Evolutionary conservation across 1,140 invertebrate species (phyloP).

Genomic region (Propsilocerus akamusi): DNA sequence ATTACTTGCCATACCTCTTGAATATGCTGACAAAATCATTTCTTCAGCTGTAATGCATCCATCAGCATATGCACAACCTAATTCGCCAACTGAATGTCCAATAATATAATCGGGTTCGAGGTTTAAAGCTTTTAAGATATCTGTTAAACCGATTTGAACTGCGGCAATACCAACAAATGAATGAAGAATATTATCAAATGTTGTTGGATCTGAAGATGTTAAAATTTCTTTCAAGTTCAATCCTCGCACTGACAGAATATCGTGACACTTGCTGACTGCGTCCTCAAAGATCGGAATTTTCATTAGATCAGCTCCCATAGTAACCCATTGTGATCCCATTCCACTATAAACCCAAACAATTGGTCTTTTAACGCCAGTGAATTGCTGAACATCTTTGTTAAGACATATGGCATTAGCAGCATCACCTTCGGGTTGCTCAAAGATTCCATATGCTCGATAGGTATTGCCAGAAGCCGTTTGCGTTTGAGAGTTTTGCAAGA

Average conservation of each 20-base stretch:
- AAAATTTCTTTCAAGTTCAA: conserved; percentile 66
- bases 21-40: conserved; percentile 68
- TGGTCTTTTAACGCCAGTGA: conserved; percentile 38
- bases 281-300: conserved; percentile 48
- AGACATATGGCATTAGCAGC: conserved; percentile 23
- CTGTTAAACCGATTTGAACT: conserved; percentile 71
- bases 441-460: conserved; percentile 34
- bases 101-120: conserved; percentile 71
- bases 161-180: conserved; percentile 87
- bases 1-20: conserved; percentile 62
- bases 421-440: conserved; percentile 27
- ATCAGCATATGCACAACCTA: conserved; percentile 79
- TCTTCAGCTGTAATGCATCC: conserved; percentile 67
- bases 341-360: conserved; percentile 82
- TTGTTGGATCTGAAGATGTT: conserved; percentile 47
- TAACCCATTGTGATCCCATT: conserved; percentile 77
- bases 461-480: conserved; percentile 32
- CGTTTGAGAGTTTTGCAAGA: conserved; percentile 33
- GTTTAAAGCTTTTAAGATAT: conserved; percentile 49
- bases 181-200: conserved; percentile 66
- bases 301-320: conserved; percentile 51
- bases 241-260: conserved; percentile 47
- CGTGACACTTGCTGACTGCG: conserved; percentile 52
- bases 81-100: conserved; percentile 73
- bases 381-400: conserved; percentile 32